Evolutionary conservation across 2,797 vertebrate genomes (phyloP).

Genomic region (Lithobates pipiens): DNA sequence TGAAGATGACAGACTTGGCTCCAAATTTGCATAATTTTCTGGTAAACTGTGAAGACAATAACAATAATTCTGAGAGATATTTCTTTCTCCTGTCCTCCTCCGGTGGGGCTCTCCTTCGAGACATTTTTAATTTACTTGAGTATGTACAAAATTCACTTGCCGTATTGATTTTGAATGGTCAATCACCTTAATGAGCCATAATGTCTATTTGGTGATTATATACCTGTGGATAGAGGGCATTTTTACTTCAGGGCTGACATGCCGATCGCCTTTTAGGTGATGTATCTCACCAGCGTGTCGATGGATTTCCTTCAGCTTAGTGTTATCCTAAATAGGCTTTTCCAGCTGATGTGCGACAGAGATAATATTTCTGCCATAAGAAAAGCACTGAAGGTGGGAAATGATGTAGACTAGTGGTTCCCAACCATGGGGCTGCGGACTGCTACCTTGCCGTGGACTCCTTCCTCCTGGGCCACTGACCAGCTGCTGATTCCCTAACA

Average conservation of each 20-base stretch:
- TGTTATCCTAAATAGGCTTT: too few species aligned
- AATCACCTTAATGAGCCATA: conserved; percentile 40
- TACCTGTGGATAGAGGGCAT: conserved; percentile 2
- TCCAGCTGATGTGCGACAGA: background rate
- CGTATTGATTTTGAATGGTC: conserved; percentile 46
- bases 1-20: conserved; percentile 18
- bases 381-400: background rate
- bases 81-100: background rate
- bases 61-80: conserved; percentile 25
- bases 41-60: background rate
- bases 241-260: background rate
- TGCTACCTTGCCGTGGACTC: too few species aligned
- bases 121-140: conserved; percentile 52
- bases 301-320: background rate
- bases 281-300: background rate
- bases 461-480: too few species aligned
- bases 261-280: background rate
- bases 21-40: conserved; percentile 31
- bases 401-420: too few species aligned
- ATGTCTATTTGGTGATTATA: conserved; percentile 28
- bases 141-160: conserved; percentile 25
- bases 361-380: background rate
- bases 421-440: too few species aligned
- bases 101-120: background rate
- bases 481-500: too few species aligned